Percentiles rank a stretch among this genome's conserved stretches.
These are phyloP conservation scores for Myodes glareolus DNA, from an alignment of 2,113 vertebrate genomes.

Conservation along the genomic window DNA sequence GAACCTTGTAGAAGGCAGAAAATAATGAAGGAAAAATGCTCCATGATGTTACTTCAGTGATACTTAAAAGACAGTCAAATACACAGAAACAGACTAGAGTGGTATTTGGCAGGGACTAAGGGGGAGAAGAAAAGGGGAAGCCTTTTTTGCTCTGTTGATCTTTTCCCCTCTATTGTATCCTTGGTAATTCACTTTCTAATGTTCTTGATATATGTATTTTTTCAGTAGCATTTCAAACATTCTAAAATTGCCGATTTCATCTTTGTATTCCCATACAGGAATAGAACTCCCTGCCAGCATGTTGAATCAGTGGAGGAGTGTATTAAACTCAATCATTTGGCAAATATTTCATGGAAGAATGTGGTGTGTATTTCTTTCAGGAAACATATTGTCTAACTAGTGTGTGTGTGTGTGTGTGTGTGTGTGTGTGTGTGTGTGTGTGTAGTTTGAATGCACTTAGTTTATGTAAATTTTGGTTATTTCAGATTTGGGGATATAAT, in stretches of 20 bases:
- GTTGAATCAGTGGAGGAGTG: neutral
- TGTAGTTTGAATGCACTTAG: neutral
- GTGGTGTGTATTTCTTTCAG: neutral
- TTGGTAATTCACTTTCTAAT: neutral
- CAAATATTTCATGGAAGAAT: neutral
- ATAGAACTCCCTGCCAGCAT: neutral
- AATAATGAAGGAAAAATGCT: neutral
- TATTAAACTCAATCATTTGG: neutral
- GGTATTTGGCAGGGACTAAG: neutral
- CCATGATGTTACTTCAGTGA: neutral
- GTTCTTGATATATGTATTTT: neutral
- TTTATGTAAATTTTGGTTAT: neutral
- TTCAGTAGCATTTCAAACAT: neutral
- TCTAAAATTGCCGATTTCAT: neutral
- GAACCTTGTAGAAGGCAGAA: neutral
- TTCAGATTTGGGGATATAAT: neutral
- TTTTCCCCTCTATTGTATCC: neutral
- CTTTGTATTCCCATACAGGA: neutral
- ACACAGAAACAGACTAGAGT: neutral
- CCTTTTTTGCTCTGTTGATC: neutral
- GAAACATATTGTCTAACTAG: neutral
- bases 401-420: neutral
- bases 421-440: neutral
- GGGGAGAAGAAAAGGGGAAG: neutral
- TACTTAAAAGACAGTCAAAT: neutral